A percentile compares a stretch with the other conserved stretches of the same genome.
Conservation (phyloP, 2,797 vertebrate species). For the Cossypha polioptera region DNA sequence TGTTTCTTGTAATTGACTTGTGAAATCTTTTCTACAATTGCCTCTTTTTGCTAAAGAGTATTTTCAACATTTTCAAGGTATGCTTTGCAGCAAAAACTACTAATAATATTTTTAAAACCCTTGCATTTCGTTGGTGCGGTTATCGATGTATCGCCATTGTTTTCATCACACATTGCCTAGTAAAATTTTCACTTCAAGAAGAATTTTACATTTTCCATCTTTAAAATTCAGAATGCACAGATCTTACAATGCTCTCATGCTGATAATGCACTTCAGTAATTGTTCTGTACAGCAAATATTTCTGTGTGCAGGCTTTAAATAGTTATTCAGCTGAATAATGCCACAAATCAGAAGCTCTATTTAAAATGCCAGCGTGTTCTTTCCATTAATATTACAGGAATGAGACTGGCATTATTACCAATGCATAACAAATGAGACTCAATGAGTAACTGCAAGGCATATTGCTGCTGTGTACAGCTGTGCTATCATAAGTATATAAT, state of each 20-base stretch:
- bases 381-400: conserved; percentile 67
- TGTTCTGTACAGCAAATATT: conserved; percentile 36
- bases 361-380: conserved; percentile 59
- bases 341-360: conserved; percentile 50
- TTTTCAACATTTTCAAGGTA: background rate
- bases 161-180: background rate
- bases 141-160: background rate
- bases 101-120: background rate
- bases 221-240: conserved; percentile 51
- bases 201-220: conserved; percentile 46
- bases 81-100: background rate
- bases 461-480: background rate
- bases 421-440: conserved; percentile 41
- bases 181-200: background rate
- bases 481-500: background rate
- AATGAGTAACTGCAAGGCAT: background rate
- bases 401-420: conserved; percentile 62
- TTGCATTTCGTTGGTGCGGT: background rate
- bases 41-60: background rate
- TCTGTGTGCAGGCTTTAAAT: conserved; percentile 48
- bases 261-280: conserved; percentile 53
- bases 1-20: background rate
- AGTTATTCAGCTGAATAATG: conserved; percentile 61
- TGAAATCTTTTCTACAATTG: background rate
- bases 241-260: background rate